A percentile compares a stretch with the other conserved stretches of the same genome.
These are phyloP conservation scores for Pteruthius melanotis DNA, from an alignment of 2,113 vertebrate genomes.

Conservation along the genomic window DNA sequence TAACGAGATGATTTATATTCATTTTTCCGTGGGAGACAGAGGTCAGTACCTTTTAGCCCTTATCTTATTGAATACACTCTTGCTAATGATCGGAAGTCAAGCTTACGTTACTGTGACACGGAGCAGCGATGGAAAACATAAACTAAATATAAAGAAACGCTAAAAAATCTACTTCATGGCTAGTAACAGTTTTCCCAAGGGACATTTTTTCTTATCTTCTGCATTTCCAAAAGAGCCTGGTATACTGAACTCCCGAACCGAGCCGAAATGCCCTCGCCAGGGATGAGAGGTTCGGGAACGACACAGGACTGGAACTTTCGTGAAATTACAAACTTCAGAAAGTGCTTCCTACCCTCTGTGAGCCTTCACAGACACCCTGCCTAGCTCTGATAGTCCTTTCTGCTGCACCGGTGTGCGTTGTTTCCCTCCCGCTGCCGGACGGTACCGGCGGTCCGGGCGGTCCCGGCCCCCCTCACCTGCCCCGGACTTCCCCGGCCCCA, in stretches of 20 bases:
- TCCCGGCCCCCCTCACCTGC: neutral
- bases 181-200: neutral
- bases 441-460: no score
- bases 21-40: neutral
- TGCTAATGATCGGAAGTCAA: neutral
- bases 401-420: fast-evolving
- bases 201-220: neutral
- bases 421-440: neutral
- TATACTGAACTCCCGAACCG: fast-evolving
- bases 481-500: no score
- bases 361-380: neutral
- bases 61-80: neutral
- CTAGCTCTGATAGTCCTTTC: neutral
- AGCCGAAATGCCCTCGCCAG: neutral
- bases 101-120: neutral
- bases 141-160: neutral
- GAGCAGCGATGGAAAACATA: neutral
- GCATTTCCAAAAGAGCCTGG: neutral
- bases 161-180: neutral
- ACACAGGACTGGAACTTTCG: neutral
- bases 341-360: neutral
- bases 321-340: neutral
- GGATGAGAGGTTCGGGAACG: neutral
- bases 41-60: conserved; percentile 20
- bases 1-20: conserved; percentile 29